Conservation (phyloP, 2,797 vertebrate species). For the Pseudochaenichthys georgianus region DNA sequence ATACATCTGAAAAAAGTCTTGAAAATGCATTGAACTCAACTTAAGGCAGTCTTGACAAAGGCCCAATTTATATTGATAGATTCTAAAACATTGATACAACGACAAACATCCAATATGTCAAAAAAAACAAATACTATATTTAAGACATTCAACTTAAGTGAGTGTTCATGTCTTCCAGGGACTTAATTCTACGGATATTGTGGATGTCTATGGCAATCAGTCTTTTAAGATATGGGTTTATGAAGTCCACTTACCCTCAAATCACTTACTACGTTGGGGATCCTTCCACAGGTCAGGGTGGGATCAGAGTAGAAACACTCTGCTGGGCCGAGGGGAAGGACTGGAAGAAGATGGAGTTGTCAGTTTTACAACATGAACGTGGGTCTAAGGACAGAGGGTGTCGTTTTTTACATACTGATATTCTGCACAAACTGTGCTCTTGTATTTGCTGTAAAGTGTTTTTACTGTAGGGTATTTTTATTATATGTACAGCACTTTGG, state of each 20-base stretch:
- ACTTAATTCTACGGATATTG: neutral
- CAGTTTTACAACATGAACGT: neutral
- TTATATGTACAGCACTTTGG: too few species aligned
- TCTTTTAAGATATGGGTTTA: neutral
- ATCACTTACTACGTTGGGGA: constrained; percentile 50
- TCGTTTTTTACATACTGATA: too few species aligned
- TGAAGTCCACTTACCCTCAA: constrained; percentile 48
- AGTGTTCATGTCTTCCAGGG: neutral
- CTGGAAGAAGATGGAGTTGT: constrained; percentile 10
- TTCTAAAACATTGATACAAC: too few species aligned
- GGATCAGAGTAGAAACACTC: constrained; percentile 67
- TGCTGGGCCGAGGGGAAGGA: constrained; percentile 14
- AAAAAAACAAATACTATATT: too few species aligned
- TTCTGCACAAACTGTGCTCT: too few species aligned
- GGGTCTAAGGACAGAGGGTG: too few species aligned
- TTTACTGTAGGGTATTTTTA: too few species aligned
- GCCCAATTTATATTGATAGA: too few species aligned
- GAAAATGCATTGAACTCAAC: neutral
- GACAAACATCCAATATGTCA: too few species aligned
- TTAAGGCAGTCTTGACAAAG: neutral
- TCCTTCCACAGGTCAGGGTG: constrained; percentile 44
- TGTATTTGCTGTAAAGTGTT: too few species aligned
- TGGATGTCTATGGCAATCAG: neutral
- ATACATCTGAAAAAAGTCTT: neutral
- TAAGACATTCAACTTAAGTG: neutral